phyloP scores from a whole-genome alignment of 2,113 vertebrate genomes.

The Vulpes vulpes region DNA sequence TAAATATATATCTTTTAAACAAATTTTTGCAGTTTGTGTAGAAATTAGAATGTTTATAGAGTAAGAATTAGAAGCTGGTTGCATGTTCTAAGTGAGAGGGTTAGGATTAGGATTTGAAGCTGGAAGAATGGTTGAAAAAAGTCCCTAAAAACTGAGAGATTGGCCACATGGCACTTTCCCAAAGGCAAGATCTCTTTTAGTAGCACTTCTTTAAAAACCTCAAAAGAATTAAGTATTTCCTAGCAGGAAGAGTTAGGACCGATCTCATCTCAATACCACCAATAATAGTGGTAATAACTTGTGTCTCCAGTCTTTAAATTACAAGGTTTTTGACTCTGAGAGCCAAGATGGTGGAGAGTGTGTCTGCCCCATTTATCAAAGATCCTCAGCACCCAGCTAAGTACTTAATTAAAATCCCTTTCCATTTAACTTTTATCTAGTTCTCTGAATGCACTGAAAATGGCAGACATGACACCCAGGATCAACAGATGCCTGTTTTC shows the following conservation, averaged over 20 bases:
- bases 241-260: background rate
- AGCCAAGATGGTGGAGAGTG: background rate
- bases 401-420: background rate
- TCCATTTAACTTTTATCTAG: background rate
- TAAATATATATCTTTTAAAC: background rate
- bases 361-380: background rate
- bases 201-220: background rate
- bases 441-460: background rate
- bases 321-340: background rate
- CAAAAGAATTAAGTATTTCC: constrained; percentile 15
- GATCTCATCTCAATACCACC: background rate
- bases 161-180: background rate
- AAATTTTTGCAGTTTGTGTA: background rate
- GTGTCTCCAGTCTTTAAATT: background rate
- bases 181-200: background rate
- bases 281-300: background rate
- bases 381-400: background rate
- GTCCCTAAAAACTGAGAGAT: background rate
- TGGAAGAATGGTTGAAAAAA: background rate
- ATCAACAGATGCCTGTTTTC: background rate
- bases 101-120: constrained; percentile 13
- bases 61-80: background rate
- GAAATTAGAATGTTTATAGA: background rate
- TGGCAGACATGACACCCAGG: background rate
- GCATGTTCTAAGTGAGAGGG: background rate